Base-by-base conservation (phyloP, 2,888 invertebrate genomes). In the Neelides folsomi region DNA sequence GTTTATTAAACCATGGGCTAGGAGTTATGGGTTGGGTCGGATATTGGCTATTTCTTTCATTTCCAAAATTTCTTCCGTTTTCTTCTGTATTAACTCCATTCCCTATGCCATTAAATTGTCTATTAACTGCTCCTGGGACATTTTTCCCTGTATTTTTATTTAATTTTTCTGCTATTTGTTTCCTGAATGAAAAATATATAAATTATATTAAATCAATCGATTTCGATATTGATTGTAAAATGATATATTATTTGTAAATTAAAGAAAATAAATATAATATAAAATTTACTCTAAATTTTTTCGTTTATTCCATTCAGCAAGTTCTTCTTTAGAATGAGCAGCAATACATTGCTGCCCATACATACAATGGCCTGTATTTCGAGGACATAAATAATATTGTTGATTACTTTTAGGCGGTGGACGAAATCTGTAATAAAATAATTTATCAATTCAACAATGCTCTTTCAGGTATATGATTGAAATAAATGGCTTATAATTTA, bases 291-390 rank as follows among this genome's bases (percentile, higher is more conserved):
- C 27, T 38, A 36, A 9, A 18, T 53, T 49, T 35, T 36, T 18
- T 42, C 62, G 37, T 15, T 80, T 78, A 64, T 78, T 77, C 84
- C 84, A 84, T 69, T 84, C 83, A 19, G 75, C 73, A 8, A 84
- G 69, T 68, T 85, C 84, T 45, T 79, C 80, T 18, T 73, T 68
- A 1, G 81, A 80, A 67, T 85, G 84, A 2, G 84, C 84, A 67
- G 80, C 80, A 13, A 81, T 79, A 67, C 84, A 85, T 65, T 81
- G 80, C 41, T 77, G 75, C 12, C 82, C 83, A 66, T 79, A 79
- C 49, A 79, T 75, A 67, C 84, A 84, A 20, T 71, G 70, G 42
- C 74, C 75, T 5, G 51, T 18, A 34, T 46, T 46, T n/a, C 60
- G 54, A 16, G 60, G 56, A 45, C 62, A 63, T 34, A 60, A 41